Base-by-base conservation (phyloP, 2,113 vertebrate genomes). In the Sterrhoptilus dennistouni region DNA sequence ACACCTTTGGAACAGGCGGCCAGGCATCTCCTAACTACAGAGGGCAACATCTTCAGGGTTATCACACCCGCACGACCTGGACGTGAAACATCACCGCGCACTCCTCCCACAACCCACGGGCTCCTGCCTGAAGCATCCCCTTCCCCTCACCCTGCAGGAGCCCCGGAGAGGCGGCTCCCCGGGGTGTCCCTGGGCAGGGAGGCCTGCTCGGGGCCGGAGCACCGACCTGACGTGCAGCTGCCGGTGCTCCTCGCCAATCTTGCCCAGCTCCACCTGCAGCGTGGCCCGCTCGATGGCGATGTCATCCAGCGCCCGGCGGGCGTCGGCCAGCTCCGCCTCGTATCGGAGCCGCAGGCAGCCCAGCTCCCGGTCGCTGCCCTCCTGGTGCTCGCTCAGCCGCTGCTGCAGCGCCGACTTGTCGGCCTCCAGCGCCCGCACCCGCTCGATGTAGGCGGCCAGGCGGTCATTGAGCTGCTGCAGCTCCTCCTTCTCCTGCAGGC, bases 391-490 rank as follows among this genome's bases (percentile, higher is more conserved):
- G 75, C 94, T 95, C 92, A 99, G 92, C 74, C 95, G 97, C 14
- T 96, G 76, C 66, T 95, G 94, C 96, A 98, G 96, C 92, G 33
- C 89, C 3, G 96, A 93, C 31, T 98, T 96, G 6, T 98, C 98
- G 33, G 91, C 93, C 90, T 99, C 98, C 95, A 98, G 95, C 45
- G 95, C 96, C 28, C 97, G 98, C 36, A 98, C 98, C 36, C 98
- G 98, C 95, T 98, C 98, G 78, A 99, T 99, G 95, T 98, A 99
- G 76, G 87, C 96, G 88, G 98, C 98, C 80, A 99, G 97, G 35
- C 99, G 98, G 97, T 98, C 98, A 63, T 99, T 99, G 36, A 99
- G 98, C 60, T 97, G 96, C 17, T 76, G 98, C 69, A 99, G 98
- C 61, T 98, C 98, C 65, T 98, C 98, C 44, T 98, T 98, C 97